Conservation (phyloP, 2,888 invertebrate genomes). For the Thalpophila matura region DNA sequence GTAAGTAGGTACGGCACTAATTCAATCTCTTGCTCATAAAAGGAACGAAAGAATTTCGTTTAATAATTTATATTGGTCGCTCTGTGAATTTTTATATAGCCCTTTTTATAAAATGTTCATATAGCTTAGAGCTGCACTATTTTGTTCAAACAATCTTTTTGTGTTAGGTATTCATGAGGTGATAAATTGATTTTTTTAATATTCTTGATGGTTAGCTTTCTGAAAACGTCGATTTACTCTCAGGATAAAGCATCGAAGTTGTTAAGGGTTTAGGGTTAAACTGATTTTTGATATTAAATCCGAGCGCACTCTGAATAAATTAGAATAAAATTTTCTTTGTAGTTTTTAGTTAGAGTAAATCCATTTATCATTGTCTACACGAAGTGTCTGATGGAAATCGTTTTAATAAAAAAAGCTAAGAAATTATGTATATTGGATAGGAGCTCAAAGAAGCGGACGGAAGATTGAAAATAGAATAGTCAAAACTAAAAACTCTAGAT, state of each 20-base stretch:
- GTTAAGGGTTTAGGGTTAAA: constrained; percentile 15
- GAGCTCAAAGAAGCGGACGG: constrained; percentile 16
- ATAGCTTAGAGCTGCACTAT: neutral
- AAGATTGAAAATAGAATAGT: constrained; percentile 41
- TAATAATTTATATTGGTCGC: neutral
- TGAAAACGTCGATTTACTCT: constrained; percentile 3
- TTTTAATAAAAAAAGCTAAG: constrained; percentile 18
- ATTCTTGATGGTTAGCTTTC: constrained; percentile 11
- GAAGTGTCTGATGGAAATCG: constrained; percentile 19
- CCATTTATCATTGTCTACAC: constrained; percentile 20
- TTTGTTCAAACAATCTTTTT: constrained; percentile 6
- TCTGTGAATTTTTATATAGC: constrained; percentile 16
- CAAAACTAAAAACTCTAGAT: constrained; percentile 14
- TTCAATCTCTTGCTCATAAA: constrained; percentile 27
- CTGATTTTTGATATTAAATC: constrained; percentile 13
- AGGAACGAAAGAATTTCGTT: constrained; percentile 19
- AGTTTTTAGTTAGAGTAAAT: constrained; percentile 15
- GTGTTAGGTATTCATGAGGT: constrained; percentile 5
- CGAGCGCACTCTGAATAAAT: constrained; percentile 19
- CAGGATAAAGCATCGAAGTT: neutral
- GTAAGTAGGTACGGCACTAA: constrained; percentile 3
- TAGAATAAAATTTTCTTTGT: constrained; percentile 7
- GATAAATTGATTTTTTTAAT: constrained; percentile 34
- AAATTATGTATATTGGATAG: constrained; percentile 3
- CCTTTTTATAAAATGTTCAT: constrained; percentile 2